Percentiles rank a stretch among this genome's conserved stretches.
Conservation (phyloP, 2,797 vertebrate genomes). For the Premnoplex brunnescens region DNA sequence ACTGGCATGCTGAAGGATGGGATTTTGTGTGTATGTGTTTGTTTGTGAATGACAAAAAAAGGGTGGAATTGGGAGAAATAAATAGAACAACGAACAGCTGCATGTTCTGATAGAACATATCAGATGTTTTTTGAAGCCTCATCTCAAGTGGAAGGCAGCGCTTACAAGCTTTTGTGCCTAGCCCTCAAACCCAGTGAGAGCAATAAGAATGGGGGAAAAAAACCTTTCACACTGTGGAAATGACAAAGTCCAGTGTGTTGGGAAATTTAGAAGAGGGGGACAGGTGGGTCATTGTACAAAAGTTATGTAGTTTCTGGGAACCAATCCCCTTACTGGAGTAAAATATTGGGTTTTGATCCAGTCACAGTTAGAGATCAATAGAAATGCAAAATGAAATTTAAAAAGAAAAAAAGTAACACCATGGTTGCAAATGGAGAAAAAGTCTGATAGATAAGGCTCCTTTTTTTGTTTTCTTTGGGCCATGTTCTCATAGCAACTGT, state of each 20-base stretch:
- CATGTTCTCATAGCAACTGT: background rate
- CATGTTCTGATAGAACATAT: background rate
- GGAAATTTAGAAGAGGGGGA: background rate
- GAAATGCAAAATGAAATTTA: background rate
- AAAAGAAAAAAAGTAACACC: too few species aligned
- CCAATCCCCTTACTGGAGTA: fast-evolving
- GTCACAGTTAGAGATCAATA: background rate
- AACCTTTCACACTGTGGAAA: background rate
- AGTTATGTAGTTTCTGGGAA: background rate
- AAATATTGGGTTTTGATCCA: background rate
- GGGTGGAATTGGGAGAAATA: background rate
- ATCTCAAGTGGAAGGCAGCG: background rate
- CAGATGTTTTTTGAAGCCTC: background rate
- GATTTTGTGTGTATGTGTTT: background rate
- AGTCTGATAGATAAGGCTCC: background rate
- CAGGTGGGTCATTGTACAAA: background rate
- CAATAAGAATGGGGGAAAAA: background rate
- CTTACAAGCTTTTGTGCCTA: background rate
- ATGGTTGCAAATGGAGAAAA: background rate
- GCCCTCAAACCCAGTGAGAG: background rate
- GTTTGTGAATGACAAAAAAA: slow-evolving; percentile 32
- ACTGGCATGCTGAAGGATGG: background rate
- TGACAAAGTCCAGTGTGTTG: background rate
- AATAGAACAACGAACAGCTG: background rate
- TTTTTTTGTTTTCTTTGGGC: background rate